Evolutionary conservation across 1,140 invertebrate species (phyloP).

Genomic region (Conopomorpha cramerella): DNA sequence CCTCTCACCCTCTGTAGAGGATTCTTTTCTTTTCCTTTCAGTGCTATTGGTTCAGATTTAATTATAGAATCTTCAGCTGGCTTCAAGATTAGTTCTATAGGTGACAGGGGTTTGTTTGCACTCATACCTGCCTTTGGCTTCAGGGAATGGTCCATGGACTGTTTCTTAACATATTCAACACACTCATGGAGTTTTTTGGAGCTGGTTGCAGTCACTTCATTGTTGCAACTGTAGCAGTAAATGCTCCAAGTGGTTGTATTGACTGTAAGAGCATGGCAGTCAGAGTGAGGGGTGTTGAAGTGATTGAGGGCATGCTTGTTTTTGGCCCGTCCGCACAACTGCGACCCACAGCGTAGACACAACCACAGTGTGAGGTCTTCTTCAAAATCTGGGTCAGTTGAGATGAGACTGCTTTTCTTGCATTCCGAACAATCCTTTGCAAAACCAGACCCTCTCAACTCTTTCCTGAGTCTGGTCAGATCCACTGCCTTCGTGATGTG

Average conservation of each 20-base stretch:
- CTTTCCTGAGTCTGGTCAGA: constrained; percentile 65
- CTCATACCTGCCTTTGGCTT: constrained; percentile 14
- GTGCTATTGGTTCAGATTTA: constrained; percentile 17
- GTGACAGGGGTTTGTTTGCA: constrained; percentile 27
- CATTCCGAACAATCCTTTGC: constrained; percentile 67
- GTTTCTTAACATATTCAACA: constrained; percentile 67
- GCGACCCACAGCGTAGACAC: constrained; percentile 74
- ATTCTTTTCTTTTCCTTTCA: constrained; percentile 38
- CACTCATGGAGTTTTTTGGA: constrained; percentile 68
- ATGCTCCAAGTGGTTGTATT: constrained; percentile 74
- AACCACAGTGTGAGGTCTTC: constrained; percentile 68
- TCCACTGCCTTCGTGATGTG: constrained; percentile 75
- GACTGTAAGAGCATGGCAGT: constrained; percentile 73
- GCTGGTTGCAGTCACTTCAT: constrained; percentile 60
- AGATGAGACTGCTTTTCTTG: constrained; percentile 37
- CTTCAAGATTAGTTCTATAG: constrained; percentile 30
- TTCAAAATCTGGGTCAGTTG: constrained; percentile 60
- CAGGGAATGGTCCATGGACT: too few species aligned
- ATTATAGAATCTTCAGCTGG: constrained; percentile 28
- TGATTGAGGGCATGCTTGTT: constrained; percentile 79
- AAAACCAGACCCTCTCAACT: constrained; percentile 61
- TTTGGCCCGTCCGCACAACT: constrained; percentile 74
- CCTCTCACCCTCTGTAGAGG: constrained; percentile 66
- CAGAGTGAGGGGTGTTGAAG: constrained; percentile 74
- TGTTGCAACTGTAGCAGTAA: constrained; percentile 76